A percentile compares a stretch with the other conserved stretches of the same genome.
Conservation (phyloP, 2,113 vertebrate genomes). For the Rallus limicola region DNA sequence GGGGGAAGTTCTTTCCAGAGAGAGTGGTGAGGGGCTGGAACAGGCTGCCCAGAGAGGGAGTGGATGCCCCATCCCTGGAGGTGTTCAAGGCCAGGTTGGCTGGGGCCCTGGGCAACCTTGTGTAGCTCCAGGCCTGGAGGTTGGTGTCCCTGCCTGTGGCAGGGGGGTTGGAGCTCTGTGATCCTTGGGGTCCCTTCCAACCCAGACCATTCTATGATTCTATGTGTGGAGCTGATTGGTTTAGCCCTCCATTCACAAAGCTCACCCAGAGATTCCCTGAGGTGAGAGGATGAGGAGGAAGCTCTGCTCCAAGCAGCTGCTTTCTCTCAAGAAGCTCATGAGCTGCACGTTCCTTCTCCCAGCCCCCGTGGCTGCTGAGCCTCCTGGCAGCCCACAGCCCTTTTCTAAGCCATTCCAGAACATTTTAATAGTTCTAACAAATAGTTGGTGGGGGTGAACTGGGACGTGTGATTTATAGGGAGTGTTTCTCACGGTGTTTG, state of each 20-base stretch:
- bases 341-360: neutral
- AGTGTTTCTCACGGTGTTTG: neutral
- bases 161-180: too few relatives aligned
- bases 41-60: too few relatives aligned
- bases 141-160: too few relatives aligned
- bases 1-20: too few relatives aligned
- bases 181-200: too few relatives aligned
- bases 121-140: too few relatives aligned
- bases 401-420: neutral
- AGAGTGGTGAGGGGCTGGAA: too few relatives aligned
- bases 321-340: neutral
- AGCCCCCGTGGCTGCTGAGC: neutral
- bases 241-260: neutral
- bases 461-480: neutral
- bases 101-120: too few relatives aligned
- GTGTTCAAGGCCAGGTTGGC: too few relatives aligned
- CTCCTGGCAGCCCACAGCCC: neutral
- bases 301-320: neutral
- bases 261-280: neutral
- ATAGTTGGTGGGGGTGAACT: neutral
- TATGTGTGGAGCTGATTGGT: neutral
- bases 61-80: too few relatives aligned
- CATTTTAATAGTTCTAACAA: neutral
- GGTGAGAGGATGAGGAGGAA: neutral
- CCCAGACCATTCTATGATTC: too few relatives aligned